Evolutionary conservation across 1,140 invertebrate species (phyloP), one percentile per base, ranked within the genome.

Genomic region (Apis mellifera): DNA sequence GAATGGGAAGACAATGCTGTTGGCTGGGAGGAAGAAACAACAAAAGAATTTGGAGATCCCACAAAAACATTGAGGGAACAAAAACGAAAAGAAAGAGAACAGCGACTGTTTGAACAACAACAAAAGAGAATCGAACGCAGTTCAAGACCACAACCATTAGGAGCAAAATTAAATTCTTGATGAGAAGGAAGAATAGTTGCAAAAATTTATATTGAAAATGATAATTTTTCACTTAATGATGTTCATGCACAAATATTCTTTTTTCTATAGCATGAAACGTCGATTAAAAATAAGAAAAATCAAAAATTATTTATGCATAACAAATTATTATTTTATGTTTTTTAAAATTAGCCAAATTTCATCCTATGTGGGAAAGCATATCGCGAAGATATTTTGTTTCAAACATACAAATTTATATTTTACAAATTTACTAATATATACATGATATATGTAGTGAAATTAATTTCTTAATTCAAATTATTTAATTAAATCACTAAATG

Each of bases 1-100:
- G 94, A 95, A 87, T 95, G 95, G 94, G 94, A 95, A 77, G 95
- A 95, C 52, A 94, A 93, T 84, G 69, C 89, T 9, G 81, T 86
- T 48, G 92, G 94, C n/a, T 95, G 95, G 95, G 95, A 95, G 83
- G 93, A 93, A 70, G 92, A 95, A 83, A 92, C 93, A 1, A 84
- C 91, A 15, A 90, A 93, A 66, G 95, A 95, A 87, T 92, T 92
- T 69, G 92, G 92, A 26, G 93, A 95, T 77, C 86, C 93, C 17
- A 89, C 89, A 9, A 90, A 91, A 88, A 89, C 90, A n/a, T 82
- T 95, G 13, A 89, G 94, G 52, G 93, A 95, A 72, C 94, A 95
- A 83, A 93, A 91, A 78, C 86, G 93, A 70, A 90, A 91, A 74
- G 94, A 95, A 64, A 91, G 94, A 1, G 94, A 95, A 78, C 89